Conservation (phyloP, 1,140 invertebrate genomes). For the Pachypeltis micranthus region DNA sequence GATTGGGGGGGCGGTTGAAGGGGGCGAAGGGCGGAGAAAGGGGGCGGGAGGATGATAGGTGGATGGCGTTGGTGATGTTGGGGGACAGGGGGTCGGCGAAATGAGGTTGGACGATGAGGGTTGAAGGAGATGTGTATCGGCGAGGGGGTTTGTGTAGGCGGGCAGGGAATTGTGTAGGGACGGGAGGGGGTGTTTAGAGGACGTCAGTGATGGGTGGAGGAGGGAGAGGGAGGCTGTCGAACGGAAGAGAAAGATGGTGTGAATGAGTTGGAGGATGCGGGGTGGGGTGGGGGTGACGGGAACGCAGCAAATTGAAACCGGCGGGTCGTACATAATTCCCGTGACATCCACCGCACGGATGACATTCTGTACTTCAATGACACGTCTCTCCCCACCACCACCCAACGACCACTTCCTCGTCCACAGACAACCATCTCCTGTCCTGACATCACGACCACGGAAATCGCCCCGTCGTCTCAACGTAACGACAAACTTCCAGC, state of each 20-base stretch:
- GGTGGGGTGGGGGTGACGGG: not conserved
- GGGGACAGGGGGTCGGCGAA: too few species aligned
- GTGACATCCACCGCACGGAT: not conserved
- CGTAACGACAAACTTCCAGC: too few species aligned
- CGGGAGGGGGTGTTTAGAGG: not conserved
- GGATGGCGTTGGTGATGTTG: too few species aligned
- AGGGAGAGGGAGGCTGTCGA: not conserved
- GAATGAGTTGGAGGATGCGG: not conserved
- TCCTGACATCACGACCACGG: too few species aligned
- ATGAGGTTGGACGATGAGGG: too few species aligned
- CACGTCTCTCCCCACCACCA: not conserved
- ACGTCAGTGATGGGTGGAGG: not conserved
- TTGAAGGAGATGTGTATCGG: too few species aligned
- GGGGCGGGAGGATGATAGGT: not conserved
- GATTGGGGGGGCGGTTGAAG: not conserved
- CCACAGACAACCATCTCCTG: too few species aligned
- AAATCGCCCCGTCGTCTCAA: too few species aligned
- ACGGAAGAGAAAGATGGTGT: too few species aligned
- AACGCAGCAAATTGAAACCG: not conserved
- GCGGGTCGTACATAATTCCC: not conserved
- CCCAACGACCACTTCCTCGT: not conserved
- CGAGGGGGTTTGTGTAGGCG: too few species aligned
- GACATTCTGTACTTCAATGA: constrained; percentile 3
- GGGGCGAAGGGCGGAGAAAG: not conserved
- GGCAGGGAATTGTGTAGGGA: not conserved